Evolutionary conservation across 2,113 vertebrate genomes (phyloP).

Genomic region (Lampris incognitus): DNA sequence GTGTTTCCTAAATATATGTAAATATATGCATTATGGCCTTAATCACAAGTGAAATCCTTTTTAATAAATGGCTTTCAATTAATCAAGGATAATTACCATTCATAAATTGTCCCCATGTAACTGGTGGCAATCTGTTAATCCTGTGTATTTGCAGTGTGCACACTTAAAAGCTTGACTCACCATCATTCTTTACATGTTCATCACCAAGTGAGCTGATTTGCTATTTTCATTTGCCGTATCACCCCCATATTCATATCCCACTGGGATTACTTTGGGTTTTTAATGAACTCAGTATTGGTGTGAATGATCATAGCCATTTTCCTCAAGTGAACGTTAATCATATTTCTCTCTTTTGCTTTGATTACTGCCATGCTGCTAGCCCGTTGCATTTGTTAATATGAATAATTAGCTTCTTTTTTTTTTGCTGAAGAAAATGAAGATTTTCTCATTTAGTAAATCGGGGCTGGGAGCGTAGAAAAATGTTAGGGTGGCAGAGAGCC

Average conservation of each 20-base stretch:
- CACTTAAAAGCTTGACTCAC: constrained; percentile 11
- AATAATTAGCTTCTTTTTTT: constrained; percentile 58
- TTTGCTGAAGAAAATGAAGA: constrained; percentile 1
- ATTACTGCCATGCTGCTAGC: constrained; percentile 61
- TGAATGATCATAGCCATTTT: constrained; percentile 70
- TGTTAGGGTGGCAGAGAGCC: neutral
- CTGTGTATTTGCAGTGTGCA: constrained; percentile 27
- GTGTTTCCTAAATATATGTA: neutral
- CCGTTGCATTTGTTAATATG: constrained; percentile 39
- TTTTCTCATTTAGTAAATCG: constrained; percentile 25
- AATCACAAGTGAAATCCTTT: neutral
- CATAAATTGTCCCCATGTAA: neutral
- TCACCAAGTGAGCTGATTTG: constrained; percentile 32
- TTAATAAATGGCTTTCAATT: neutral
- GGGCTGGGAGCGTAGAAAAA: neutral
- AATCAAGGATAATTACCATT: constrained; percentile 12
- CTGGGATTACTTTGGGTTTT: constrained; percentile 61
- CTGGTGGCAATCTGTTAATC: constrained; percentile 13
- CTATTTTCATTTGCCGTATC: constrained; percentile 47
- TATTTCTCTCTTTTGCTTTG: constrained; percentile 60
- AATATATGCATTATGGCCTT: neutral
- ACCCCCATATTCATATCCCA: constrained; percentile 51
- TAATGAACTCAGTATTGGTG: constrained; percentile 65
- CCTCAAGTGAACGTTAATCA: constrained; percentile 69
- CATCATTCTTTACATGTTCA: constrained; percentile 29